Evolutionary conservation across 2,113 vertebrate species (phyloP).

Genomic region (Amblyornis subalaris): DNA sequence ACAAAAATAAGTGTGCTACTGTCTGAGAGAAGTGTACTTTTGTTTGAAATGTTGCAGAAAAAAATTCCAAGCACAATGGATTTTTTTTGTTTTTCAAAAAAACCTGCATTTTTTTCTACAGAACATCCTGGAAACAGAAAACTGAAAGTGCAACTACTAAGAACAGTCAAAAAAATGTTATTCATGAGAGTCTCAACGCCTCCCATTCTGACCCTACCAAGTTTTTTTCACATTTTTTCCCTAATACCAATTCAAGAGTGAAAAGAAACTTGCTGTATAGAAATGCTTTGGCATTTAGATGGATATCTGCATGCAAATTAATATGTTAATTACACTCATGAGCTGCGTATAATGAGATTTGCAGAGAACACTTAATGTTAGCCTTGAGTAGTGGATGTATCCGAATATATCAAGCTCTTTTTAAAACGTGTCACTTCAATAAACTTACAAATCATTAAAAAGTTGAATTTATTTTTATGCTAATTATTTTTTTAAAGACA

Average conservation of each 20-base stretch:
- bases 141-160: not conserved
- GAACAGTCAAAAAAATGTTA: not conserved
- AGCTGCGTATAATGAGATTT: slow-evolving; percentile 20
- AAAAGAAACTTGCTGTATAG: slow-evolving; percentile 23
- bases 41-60: not conserved
- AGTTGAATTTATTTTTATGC: not conserved
- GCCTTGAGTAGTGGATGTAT: not conserved
- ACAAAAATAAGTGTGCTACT: not conserved
- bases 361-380: not conserved
- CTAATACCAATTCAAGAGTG: slow-evolving; percentile 3
- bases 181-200: not conserved
- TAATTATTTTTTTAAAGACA: not conserved
- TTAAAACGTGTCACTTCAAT: not conserved
- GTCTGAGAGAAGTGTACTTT: not conserved
- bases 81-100: not conserved
- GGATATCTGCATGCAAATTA: slow-evolving; percentile 46
- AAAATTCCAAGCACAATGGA: not conserved
- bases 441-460: not conserved
- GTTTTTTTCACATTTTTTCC: not conserved
- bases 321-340: slow-evolving; percentile 43
- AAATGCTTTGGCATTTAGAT: slow-evolving; percentile 52
- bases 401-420: not conserved
- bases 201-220: not conserved
- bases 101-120: not conserved
- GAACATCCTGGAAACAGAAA: not conserved